Conservation (phyloP, 35 echinoderm and acorn worm genomes). For the Ophioderma brevispina region DNA sequence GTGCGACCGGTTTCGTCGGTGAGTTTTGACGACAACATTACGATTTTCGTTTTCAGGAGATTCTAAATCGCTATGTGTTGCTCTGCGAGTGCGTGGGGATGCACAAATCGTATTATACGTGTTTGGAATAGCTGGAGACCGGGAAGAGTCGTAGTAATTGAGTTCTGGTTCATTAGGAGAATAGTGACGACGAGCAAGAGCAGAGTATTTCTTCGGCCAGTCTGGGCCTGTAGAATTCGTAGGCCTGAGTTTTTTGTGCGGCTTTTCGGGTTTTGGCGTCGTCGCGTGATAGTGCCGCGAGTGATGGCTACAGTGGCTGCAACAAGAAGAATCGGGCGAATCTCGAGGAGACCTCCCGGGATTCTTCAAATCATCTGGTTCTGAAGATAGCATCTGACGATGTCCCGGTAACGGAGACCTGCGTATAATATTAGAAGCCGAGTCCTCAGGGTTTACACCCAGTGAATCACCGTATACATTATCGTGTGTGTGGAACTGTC, state of each 20-base stretch:
- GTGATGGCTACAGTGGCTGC: not conserved
- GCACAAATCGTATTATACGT: not conserved
- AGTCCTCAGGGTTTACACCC: not conserved
- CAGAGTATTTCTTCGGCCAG: not conserved
- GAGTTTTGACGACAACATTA: not conserved
- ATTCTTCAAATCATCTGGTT: not conserved
- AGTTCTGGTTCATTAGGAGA: not conserved
- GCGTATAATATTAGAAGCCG: not conserved
- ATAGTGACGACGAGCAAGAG: not conserved
- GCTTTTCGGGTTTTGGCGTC: not conserved
- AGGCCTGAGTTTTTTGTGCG: not conserved
- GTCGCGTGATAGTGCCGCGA: not conserved
- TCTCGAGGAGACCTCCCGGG: not conserved
- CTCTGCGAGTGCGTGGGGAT: not conserved
- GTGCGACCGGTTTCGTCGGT: not conserved
- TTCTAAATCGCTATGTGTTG: not conserved
- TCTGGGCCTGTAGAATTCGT: conserved; percentile 2
- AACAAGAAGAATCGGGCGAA: not conserved
- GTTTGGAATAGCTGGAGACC: not conserved
- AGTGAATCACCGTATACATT: not conserved
- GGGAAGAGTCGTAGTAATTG: not conserved
- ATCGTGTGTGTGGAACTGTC: not conserved
- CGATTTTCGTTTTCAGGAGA: not conserved
- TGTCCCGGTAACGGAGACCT: no score
- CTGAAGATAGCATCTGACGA: not conserved